phyloP scores from a whole-genome alignment of 2,113 vertebrate genomes.

The Psilopsiagon aymara region DNA sequence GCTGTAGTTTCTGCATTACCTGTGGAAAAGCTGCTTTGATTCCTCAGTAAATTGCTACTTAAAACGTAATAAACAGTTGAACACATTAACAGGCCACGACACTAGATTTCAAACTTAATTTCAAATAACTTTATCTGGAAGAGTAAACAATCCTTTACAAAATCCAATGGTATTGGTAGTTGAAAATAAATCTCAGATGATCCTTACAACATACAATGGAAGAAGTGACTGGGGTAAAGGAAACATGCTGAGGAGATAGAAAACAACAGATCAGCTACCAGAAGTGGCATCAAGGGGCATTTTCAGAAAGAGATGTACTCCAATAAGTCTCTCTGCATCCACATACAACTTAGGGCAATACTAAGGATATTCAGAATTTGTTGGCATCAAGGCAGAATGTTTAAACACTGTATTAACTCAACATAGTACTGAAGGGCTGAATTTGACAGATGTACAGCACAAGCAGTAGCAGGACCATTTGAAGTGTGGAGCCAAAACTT shows the following conservation, averaged over 20 bases:
- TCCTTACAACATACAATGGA: background rate
- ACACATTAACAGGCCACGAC: background rate
- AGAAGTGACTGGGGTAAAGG: background rate
- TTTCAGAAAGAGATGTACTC: background rate
- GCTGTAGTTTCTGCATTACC: background rate
- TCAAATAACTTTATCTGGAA: background rate
- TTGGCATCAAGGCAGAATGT: background rate
- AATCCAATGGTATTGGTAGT: background rate
- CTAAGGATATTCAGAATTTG: background rate
- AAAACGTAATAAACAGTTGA: background rate
- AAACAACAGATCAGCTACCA: background rate
- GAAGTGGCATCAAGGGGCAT: background rate
- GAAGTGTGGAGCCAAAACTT: rapidly evolving
- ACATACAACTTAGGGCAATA: background rate
- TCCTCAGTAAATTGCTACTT: background rate
- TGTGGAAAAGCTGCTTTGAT: background rate
- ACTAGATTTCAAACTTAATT: background rate
- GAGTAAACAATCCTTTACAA: background rate
- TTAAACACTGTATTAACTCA: background rate
- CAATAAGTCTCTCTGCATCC: background rate
- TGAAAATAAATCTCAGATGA: slow-evolving; percentile 8
- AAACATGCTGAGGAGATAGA: background rate
- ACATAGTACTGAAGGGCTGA: background rate
- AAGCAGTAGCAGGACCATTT: background rate
- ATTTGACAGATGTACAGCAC: background rate